Base-by-base conservation (phyloP, 2,888 invertebrate species). In the Apamea sordens region DNA sequence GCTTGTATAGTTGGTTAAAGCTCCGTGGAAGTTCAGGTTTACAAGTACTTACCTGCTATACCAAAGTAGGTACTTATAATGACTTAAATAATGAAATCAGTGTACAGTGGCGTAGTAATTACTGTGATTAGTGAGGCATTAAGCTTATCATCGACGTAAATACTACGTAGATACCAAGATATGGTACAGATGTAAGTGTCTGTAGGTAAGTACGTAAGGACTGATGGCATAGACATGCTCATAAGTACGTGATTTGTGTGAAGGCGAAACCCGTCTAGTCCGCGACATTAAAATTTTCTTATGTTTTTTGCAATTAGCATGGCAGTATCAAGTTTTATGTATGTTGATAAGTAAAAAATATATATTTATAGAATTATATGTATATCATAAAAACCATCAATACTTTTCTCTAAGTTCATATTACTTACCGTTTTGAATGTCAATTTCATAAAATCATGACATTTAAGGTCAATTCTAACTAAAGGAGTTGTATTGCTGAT, bases 111-210 rank as follows among this genome's bases (percentile, higher is more conserved):
- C 65, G 61, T 72, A 56, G 28, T 69, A 36, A 77, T 78, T 70
- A 70, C 72, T 50, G 68, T 59, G 68, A 86, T 86, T 73, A 86
- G 78, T 61, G n/a, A 70, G 32, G 21, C 28, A 61, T 65, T 77
- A 77, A 56, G 68, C 18, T 18, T 18, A 61, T 47, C 59, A 11
- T 32, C 50, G 21, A 18, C 70, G 44, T 61, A 53, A 44, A 56
- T 59, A 21, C 59, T 56, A 56, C 21, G 36, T 56, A 53, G 15
- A n/a, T 56, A 53, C 18, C 28, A 28, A 10, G 15, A 56, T 76
- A 18, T 28, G 36, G 18, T n/a, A 24, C 50, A 41, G 18, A 63
- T 67, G 13, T 65, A 56, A 2, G 71, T n/a, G 18, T 67, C 67
- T 50, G 50, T 68, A 69, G 32, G n/a, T n/a, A 56, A 32, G 11